Percentiles rank a stretch among this genome's conserved stretches.
Conservation (phyloP, 2,113 vertebrate genomes). For the Clarias gariepinus region DNA sequence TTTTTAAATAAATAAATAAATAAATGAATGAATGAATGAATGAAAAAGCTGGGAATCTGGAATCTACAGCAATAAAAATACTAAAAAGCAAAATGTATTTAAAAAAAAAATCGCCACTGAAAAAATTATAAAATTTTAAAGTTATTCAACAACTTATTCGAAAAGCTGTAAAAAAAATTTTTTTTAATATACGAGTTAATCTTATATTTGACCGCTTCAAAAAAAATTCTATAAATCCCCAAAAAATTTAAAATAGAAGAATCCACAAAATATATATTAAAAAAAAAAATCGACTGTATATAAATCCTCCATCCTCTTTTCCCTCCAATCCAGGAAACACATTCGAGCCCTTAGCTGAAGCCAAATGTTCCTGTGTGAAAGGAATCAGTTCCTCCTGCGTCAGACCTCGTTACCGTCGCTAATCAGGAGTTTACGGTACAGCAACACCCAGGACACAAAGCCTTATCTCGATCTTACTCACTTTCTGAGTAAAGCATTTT, state of each 20-base stretch:
- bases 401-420: slow-evolving; percentile 15
- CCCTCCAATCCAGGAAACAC: background rate
- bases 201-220: background rate
- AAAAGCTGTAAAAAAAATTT: background rate
- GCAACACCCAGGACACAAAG: slow-evolving; percentile 15
- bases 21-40: too few relatives aligned
- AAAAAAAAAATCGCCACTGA: background rate
- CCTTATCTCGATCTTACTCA: slow-evolving; percentile 49
- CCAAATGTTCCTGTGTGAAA: background rate
- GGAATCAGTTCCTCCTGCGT: slow-evolving; percentile 42
- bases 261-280: background rate
- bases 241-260: background rate
- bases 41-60: too few relatives aligned
- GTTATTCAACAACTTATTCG: background rate
- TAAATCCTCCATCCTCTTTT: background rate
- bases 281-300: too few relatives aligned
- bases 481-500: slow-evolving; percentile 50
- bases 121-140: background rate
- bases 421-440: slow-evolving; percentile 43
- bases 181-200: too few relatives aligned
- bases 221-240: too few relatives aligned
- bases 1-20: too few relatives aligned
- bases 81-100: background rate
- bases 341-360: too few relatives aligned
- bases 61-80: background rate